phyloP scores from a whole-genome alignment of 2,113 vertebrate species.

The Terrapene triunguis region DNA sequence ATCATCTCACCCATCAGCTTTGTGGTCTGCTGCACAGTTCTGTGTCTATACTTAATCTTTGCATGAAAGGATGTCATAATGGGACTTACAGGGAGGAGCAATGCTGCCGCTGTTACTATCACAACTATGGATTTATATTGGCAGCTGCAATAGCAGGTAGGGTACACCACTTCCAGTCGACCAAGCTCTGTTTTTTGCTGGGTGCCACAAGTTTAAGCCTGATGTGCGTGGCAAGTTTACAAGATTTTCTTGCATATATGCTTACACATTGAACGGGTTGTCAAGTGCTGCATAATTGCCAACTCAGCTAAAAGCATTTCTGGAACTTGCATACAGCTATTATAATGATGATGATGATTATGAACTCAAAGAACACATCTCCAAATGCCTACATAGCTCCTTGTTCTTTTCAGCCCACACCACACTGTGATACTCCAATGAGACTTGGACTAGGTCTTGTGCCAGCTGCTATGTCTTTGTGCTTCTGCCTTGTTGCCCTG shows the following conservation, averaged over 20 bases:
- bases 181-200: no score
- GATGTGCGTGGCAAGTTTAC: background rate
- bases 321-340: background rate
- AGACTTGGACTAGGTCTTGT: background rate
- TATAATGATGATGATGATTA: no score
- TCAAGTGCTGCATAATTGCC: background rate
- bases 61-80: background rate
- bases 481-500: background rate
- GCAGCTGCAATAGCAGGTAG: background rate
- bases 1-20: background rate
- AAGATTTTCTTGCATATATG: background rate
- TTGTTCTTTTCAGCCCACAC: background rate
- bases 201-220: background rate
- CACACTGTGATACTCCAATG: background rate
- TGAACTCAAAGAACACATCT: no score
- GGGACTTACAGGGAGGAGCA: background rate
- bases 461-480: background rate
- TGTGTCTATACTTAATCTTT: background rate
- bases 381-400: no score
- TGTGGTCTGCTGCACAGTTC: background rate
- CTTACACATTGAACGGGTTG: background rate
- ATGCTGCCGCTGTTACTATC: background rate
- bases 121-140: background rate
- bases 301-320: background rate
- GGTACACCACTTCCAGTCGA: background rate